These are phyloP conservation scores for Cosmorhoe ocellata DNA, from an alignment of 2,888 invertebrate species.

Conservation along the genomic window DNA sequence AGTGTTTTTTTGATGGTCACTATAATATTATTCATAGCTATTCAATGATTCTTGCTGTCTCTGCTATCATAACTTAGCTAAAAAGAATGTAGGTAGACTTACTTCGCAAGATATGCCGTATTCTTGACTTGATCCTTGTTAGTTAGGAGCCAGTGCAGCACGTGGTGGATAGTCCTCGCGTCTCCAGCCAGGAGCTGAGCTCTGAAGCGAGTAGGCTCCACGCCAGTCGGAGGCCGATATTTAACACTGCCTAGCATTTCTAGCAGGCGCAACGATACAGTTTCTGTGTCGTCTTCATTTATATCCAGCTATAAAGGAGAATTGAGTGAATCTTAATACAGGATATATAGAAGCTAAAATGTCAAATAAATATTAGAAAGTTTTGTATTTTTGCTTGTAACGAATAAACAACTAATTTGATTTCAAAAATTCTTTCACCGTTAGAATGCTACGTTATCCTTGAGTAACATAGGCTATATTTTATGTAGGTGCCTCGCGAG, in stretches of 20 bases:
- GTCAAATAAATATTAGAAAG: no score
- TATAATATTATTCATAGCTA: no score
- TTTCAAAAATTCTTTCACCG: no score
- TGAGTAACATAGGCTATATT: no score
- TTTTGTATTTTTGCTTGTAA: no score
- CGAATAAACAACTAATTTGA: no score
- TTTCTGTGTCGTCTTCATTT: constrained; percentile 88
- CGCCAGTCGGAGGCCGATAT: constrained; percentile 85
- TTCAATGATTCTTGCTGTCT: no score
- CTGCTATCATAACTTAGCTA: no score
- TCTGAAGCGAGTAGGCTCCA: constrained; percentile 70
- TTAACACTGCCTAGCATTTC: constrained; percentile 89
- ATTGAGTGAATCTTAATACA: neutral
- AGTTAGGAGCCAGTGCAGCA: constrained; percentile 90
- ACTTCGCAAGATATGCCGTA: constrained; percentile 92
- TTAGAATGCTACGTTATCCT: no score
- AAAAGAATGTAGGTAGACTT: constrained; percentile 10
- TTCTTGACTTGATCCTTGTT: constrained; percentile 89
- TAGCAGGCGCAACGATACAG: constrained; percentile 87
- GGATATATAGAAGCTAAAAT: no score
- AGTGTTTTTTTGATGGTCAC: no score
- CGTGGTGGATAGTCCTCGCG: constrained; percentile 88
- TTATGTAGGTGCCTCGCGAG: no score
- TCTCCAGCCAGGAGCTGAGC: constrained; percentile 84
- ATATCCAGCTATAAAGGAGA: constrained; percentile 81